These are phyloP conservation scores for Tupiocoris notatus DNA, from an alignment of 2,888 invertebrate genomes.

Conservation along the genomic window DNA sequence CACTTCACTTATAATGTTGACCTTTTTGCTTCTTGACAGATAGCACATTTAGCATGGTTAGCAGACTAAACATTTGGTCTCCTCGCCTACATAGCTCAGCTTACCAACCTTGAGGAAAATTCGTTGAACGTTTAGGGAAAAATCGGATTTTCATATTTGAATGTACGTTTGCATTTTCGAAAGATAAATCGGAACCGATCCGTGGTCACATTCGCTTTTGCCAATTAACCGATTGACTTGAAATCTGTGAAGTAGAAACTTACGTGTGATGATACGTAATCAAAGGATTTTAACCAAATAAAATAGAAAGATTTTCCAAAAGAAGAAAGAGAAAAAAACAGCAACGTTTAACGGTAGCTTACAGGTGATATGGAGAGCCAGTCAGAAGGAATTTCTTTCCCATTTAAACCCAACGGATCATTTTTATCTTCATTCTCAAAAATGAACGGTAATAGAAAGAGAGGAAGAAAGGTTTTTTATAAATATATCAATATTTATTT, in stretches of 20 bases:
- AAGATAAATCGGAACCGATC: too few relatives aligned
- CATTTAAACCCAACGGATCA: neutral
- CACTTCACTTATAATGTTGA: too few relatives aligned
- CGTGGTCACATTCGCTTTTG: neutral
- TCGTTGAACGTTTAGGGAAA: too few relatives aligned
- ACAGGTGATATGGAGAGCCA: conserved; percentile 28
- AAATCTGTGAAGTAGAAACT: neutral
- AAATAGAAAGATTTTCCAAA: neutral
- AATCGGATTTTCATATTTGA: too few relatives aligned
- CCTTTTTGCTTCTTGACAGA: too few relatives aligned
- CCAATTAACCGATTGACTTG: neutral
- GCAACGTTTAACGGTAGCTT: too few relatives aligned
- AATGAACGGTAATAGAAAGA: neutral
- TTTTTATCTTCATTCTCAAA: neutral
- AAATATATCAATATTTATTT: conserved; percentile 47
- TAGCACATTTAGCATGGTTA: too few relatives aligned
- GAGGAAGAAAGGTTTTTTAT: conserved; percentile 26
- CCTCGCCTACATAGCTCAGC: too few relatives aligned
- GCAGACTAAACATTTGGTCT: too few relatives aligned
- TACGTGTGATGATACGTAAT: neutral
- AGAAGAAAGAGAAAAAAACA: neutral
- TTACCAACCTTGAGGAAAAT: too few relatives aligned
- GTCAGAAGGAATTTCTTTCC: neutral
- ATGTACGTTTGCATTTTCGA: too few relatives aligned
- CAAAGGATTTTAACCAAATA: neutral